Percentiles rank a stretch among this genome's conserved stretches.
Conservation (phyloP, 2,888 invertebrate species). For the Phragmatobia fuliginosa region DNA sequence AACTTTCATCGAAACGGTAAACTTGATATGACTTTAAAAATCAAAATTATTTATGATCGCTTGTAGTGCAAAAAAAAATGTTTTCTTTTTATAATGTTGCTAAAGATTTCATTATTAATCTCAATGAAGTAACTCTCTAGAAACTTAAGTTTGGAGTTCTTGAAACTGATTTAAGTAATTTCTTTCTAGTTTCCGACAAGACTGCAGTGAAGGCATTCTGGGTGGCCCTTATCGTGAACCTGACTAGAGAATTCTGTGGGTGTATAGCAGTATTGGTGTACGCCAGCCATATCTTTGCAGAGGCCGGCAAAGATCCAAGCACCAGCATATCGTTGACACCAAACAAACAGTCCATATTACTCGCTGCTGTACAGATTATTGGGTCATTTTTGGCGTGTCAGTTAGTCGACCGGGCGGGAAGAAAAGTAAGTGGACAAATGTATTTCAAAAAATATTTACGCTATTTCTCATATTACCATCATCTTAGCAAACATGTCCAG, state of each 20-base stretch:
- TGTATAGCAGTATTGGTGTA: constrained; percentile 81
- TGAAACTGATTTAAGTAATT: constrained; percentile 6
- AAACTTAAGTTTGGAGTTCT: neutral
- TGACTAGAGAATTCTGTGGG: constrained; percentile 80
- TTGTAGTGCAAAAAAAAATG: too few species aligned
- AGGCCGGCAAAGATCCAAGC: constrained; percentile 65
- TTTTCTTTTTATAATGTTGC: too few species aligned
- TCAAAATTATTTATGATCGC: too few species aligned
- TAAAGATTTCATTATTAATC: too few species aligned
- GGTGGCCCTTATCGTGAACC: constrained; percentile 79
- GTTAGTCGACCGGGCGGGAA: constrained; percentile 75
- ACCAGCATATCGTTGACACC: constrained; percentile 72
- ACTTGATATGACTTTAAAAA: neutral
- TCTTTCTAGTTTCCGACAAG: constrained; percentile 70
- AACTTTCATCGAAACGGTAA: neutral
- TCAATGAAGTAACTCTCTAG: too few species aligned
- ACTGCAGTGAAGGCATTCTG: constrained; percentile 79
- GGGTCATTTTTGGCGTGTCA: constrained; percentile 82
- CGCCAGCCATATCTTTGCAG: constrained; percentile 80
- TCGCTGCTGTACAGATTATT: constrained; percentile 77
- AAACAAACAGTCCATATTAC: constrained; percentile 78
- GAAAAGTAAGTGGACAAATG: constrained; percentile 79
- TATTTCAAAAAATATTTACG: too few species aligned
- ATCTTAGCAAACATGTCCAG: too few species aligned
- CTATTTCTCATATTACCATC: too few species aligned